Evolutionary conservation across 1,140 invertebrate species (phyloP), one percentile per base, ranked within the genome.

Genomic region (Dysdera silvatica): DNA sequence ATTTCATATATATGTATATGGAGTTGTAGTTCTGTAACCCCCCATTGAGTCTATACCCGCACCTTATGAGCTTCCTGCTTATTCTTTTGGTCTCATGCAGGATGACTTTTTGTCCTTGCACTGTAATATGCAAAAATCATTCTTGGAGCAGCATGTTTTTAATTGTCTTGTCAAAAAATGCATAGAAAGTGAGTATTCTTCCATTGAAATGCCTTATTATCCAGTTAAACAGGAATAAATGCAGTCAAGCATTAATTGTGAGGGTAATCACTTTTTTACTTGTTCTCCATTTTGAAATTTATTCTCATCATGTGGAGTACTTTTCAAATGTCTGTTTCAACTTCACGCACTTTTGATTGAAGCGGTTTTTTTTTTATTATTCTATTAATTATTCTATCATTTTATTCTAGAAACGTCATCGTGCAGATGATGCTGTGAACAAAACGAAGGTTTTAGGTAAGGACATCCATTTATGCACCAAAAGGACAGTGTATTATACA

Each of bases 361-460:
- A 31, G 29, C 5, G 6, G 5, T 28, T 7, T 24, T 49, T 4
- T 28, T 49, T 49, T 49, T 26, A 28, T 26, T n/a, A 18, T 4
- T 45, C 24, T 18, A 7, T 45, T 45, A 4, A 2, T 14, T 20
- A 18, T 45, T n/a, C 24, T 45, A 10, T 26, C 53, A 6, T 55
- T 48, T 61, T 32, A 65, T 67, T 65, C 60, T 57, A 95, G 91
- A 97, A 97, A 85, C 81, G 94, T 37, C 90, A 96, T 74, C 77
- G 85, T 70, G 92, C 92, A n/a, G 95, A 98, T 74, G 87, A 89
- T 76, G 89, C 91, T 77, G 91, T 90, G 45, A 98, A 98, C 78
- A 85, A 89, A 73, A 81, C 90, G 41, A 80, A 85, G 69, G 87
- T 89, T 14, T 75, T 91, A 16, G 66, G 65, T 67, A 65, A 45